phyloP scores from a whole-genome alignment of 2,113 vertebrate species.

The Chamaetylas fuelleborni region DNA sequence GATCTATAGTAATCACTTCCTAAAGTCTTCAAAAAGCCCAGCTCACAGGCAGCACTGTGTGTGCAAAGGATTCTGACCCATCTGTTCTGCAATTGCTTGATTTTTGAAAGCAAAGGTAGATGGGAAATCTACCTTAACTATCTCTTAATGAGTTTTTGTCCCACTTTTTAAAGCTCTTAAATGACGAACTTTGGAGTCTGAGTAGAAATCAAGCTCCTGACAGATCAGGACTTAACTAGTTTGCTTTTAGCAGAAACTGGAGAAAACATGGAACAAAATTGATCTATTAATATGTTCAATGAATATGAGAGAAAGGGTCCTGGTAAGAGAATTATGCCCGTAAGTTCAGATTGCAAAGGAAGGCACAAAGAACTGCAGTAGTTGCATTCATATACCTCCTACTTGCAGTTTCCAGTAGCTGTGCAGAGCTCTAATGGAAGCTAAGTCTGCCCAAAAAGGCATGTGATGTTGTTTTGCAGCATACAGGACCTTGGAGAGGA shows the following conservation, averaged over 20 bases:
- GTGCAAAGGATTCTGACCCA: neutral
- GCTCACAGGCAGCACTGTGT: neutral
- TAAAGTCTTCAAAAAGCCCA: neutral
- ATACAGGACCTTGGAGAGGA: neutral
- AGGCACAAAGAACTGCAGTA: neutral
- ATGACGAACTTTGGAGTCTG: neutral
- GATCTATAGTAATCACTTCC: neutral
- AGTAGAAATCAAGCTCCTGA: neutral
- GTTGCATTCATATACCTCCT: neutral
- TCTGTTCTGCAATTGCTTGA: neutral
- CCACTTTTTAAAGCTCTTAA: neutral
- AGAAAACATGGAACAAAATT: neutral
- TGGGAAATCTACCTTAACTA: neutral
- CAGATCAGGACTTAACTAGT: neutral
- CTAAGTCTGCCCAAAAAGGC: neutral
- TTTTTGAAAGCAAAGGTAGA: neutral
- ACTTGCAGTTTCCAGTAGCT: neutral
- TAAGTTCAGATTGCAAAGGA: neutral
- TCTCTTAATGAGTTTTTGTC: neutral
- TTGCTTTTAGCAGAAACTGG: neutral
- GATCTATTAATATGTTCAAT: neutral
- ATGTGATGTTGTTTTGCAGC: slow-evolving; percentile 17
- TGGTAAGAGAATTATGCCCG: neutral
- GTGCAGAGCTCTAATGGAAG: neutral
- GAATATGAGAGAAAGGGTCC: neutral